Evolutionary conservation across 2,113 vertebrate genomes (phyloP), one percentile per base, ranked within the genome.

Genomic region (Dissostichus mawsoni): DNA sequence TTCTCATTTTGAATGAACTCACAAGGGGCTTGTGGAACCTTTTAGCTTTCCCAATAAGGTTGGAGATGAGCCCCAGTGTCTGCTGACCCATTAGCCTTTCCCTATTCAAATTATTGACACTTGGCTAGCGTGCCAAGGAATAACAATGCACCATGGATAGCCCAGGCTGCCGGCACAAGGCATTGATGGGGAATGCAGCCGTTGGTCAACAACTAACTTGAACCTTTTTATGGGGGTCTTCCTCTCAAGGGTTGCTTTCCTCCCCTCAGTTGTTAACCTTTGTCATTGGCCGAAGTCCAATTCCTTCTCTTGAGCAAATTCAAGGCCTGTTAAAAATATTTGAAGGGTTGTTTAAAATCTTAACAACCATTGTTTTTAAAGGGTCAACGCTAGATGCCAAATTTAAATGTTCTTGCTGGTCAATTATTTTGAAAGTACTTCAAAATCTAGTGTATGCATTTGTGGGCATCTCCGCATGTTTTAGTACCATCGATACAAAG

Each of bases 151-250:
- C 70, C 59, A 29, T 76, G 33, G 53, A 51, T 57, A 47, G 41
- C 65, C 29, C 33, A 20, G 53, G 17, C 58, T 47, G 81, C 81
- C 67, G 59, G 57, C 69, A 48, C 20, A 36, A 20, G 12, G 20
- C 72, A 87, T 91, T 88, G 85, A 87, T 88, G 56, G 53, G 73
- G 72, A 82, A 88, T 86, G 51, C 63, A 80, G 82, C 76, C 62
- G 62, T 80, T 89, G 76, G 80, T 86, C 87, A 83, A 41, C 68
- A 56, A 45, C 62, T 59, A 85, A 74, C 63, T 67, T 84, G 65
- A 82, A 65, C 73, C n/a, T 61, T 80, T 87, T 76, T 69, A 44
- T 81, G 67, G 72, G 76, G 45, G 65, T 80, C 11, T 6, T 33
- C 5, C 18, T 82, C 79, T 78, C 45, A 33, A 16, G 58, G 45